phyloP scores from a whole-genome alignment of 2,113 vertebrate genomes.

The Fregetta grallaria region DNA sequence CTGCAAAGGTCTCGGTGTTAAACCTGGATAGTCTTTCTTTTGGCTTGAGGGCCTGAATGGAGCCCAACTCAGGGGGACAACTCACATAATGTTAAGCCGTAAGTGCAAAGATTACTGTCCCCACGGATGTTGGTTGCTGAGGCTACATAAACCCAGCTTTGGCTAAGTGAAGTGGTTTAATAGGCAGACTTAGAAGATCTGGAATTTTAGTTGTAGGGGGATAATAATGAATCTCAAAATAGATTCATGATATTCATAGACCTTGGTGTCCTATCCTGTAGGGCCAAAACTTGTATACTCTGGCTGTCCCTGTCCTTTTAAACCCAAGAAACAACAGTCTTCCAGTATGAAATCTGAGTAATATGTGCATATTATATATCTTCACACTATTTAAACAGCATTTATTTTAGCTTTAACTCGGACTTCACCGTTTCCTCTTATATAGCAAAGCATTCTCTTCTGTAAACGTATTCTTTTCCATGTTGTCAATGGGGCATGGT shows the following conservation, averaged over 20 bases:
- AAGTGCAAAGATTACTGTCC: background rate
- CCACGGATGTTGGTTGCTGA: background rate
- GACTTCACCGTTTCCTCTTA: background rate
- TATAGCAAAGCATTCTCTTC: background rate
- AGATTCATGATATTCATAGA: background rate
- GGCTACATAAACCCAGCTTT: background rate
- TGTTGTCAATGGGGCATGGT: background rate
- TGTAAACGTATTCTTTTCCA: background rate
- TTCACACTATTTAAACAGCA: background rate
- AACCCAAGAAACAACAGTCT: background rate
- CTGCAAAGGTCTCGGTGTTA: background rate
- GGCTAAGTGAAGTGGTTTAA: background rate
- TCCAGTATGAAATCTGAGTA: background rate
- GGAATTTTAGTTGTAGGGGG: background rate
- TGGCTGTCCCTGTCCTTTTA: background rate
- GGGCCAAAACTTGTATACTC: background rate
- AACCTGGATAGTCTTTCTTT: background rate
- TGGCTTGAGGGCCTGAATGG: background rate
- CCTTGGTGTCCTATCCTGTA: background rate
- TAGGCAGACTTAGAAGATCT: background rate
- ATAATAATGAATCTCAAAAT: background rate
- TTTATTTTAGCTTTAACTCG: background rate
- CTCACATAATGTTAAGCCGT: background rate
- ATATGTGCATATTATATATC: background rate
- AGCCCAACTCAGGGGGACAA: background rate